Evolutionary conservation across 2,888 invertebrate genomes (phyloP), one percentile per base, ranked within the genome.

Genomic region (Lydus trimaculatus): DNA sequence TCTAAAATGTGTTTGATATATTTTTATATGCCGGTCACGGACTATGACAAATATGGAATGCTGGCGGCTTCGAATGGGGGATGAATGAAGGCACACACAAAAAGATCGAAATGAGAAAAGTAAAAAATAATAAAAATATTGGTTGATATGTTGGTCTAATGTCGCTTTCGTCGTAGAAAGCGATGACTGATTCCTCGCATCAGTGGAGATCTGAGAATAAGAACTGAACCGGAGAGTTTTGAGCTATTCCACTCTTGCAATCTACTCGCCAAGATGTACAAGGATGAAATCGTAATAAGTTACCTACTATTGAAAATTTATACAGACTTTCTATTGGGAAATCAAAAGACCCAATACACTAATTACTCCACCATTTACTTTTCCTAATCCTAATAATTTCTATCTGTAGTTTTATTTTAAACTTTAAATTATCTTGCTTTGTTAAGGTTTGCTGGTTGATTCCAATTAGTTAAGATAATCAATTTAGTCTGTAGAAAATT

Each of bases 21-120:
- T 65, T 13, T 62, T 58, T 60, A 70, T 62, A 75, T 75, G 75
- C 80, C 58, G 76, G 77, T 78, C 80, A 80, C 80, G 78, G 74
- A 75, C 74, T 70, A 72, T 72, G 74, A 75, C 79, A 77, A 79
- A 80, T 79, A 79, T 79, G 78, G 76, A 79, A 78, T 77, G 73
- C 67, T 62, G 48, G 72, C 5, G 15, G 28, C 7, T 48, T 20
- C 20, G 20, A 48, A 36, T 15, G 36, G 36, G 15, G 2, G 15
- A 36, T 7, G 73, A 69, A 70, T 73, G 76, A 67, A 68, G 69
- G 59, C 2, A 11, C 36, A n/a, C 13, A 15, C 75, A 72, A 74
- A 74, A 73, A 77, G 74, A 74, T 48, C 48, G 48, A 48, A 48
- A 56, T 52, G 23, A 25, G 52, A 23, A 52, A 23, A 20, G 48